Evolutionary conservation across 1,140 invertebrate species (phyloP).

Genomic region (Arctopsyche grandis): DNA sequence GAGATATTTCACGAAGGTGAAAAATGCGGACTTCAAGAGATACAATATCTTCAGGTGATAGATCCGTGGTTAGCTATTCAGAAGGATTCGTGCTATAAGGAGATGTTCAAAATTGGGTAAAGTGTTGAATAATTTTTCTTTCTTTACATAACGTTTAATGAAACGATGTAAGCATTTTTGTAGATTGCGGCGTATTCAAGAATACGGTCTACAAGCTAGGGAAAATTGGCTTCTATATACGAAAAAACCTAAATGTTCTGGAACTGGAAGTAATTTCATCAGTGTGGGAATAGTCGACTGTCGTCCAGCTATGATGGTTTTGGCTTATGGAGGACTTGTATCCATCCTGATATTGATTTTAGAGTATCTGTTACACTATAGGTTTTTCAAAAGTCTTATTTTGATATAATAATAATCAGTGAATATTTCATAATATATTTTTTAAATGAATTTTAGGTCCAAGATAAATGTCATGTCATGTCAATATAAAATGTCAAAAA

Average conservation of each 20-base stretch:
- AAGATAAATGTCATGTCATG: neutral
- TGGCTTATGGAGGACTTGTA: conserved; percentile 61
- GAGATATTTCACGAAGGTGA: conserved; percentile 72
- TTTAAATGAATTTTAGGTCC: neutral
- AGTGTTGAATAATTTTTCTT: conserved; percentile 9
- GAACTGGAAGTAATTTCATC: conserved; percentile 62
- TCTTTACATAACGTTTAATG: neutral
- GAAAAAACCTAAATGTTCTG: conserved; percentile 67
- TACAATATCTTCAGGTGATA: conserved; percentile 66
- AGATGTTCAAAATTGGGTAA: conserved; percentile 70
- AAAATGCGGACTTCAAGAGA: conserved; percentile 73
- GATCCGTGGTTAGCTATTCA: conserved; percentile 68
- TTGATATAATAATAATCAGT: neutral
- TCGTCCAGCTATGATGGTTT: conserved; percentile 60
- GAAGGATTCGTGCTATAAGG: conserved; percentile 69
- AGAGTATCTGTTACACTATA: conserved; percentile 53
- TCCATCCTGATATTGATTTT: conserved; percentile 55
- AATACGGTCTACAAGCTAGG: conserved; percentile 68
- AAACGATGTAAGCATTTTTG: neutral
- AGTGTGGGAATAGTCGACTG: conserved; percentile 68
- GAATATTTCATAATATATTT: neutral
- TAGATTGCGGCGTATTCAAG: conserved; percentile 67
- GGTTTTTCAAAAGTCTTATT: neutral
- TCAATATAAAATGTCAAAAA: no score
- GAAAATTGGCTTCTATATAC: conserved; percentile 67